Base-by-base conservation (phyloP, 2,113 vertebrate species). In the Trinectes maculatus region DNA sequence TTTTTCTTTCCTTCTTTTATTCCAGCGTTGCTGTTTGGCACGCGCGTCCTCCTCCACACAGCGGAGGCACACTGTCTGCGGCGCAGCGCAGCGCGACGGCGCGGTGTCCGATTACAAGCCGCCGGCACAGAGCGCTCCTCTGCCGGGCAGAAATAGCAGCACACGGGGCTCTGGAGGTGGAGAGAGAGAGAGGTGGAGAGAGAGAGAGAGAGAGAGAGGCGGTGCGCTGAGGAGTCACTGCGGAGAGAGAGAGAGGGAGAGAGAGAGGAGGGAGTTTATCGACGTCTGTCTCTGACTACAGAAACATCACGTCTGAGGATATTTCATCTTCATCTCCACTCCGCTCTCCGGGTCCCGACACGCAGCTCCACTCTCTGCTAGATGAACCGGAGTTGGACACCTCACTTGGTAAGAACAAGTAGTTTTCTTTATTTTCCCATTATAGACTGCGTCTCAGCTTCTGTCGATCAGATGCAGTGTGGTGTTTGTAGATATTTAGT, bases 81-180 rank as follows among this genome's bases (percentile, higher is more conserved):
- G 89, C 82, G 87, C 86, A 90, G 87, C 80, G 82, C 71, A 90
- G 87, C 80, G 82, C 71, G 78, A 80, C 83, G 57, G 83, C 67
- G 76, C 79, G 74, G 90, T 87, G 89, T 92, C 89, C 80, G 85
- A 34, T 92, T 92, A 86, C 91, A 87, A 78, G 78, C 82, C 72
- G 57, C 79, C 78, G 83, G 80, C 80, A 77, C 73, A 51, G 58
- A 79, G 74, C 85, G 85, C 82, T 71, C 44, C 79, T 64, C 74
- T 12, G 54, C 60, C 70, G 79, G 70, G 72, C 79, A 81, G 55
- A 86, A 61, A 85, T 46, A 83, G 70, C 80, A 83, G 70, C 80
- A 71, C 69, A 11, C 43, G 31, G 71, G 33, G 55, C 57, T 83
- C 80, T 68, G 72, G 66, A 64, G 88, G 87, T 72, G 36, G 44